A percentile compares a stretch with the other conserved stretches of the same genome.
These are phyloP conservation scores for Heliconius himera DNA, from an alignment of 1,140 invertebrate species.

Conservation along the genomic window DNA sequence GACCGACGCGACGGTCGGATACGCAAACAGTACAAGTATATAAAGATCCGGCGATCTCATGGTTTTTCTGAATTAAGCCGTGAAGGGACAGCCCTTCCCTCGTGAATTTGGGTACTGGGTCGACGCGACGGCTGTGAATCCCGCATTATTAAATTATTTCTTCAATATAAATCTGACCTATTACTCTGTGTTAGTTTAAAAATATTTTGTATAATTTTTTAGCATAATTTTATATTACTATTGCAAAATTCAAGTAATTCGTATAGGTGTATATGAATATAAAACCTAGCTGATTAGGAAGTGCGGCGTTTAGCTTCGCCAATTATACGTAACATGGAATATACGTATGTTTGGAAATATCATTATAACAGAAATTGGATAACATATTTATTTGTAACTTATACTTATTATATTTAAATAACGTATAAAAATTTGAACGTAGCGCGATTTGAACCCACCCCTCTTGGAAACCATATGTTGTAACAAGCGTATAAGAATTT, in stretches of 20 bases:
- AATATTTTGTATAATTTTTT: constrained; percentile 44
- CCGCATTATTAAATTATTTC: constrained; percentile 64
- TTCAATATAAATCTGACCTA: constrained; percentile 61
- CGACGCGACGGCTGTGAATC: constrained; percentile 31
- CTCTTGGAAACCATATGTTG: no score
- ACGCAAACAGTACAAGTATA: constrained; percentile 72
- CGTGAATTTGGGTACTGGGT: constrained; percentile 53
- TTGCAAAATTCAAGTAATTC: background rate
- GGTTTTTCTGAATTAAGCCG: constrained; percentile 73
- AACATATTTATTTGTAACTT: no score
- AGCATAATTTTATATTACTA: background rate
- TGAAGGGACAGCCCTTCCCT: constrained; percentile 62
- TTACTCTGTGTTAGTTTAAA: constrained; percentile 52
- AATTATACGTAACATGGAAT: no score
- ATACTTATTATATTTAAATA: no score
- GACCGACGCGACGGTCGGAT: constrained; percentile 53
- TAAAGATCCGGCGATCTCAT: constrained; percentile 70
- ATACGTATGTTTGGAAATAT: no score
- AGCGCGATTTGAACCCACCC: no score
- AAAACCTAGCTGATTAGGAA: no score
- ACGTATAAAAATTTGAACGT: no score
- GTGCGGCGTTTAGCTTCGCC: no score
- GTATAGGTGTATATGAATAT: background rate
- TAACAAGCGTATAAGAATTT: no score
- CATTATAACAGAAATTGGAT: no score